phyloP scores from a whole-genome alignment of 1,140 invertebrate species.

The Conus betulinus region DNA sequence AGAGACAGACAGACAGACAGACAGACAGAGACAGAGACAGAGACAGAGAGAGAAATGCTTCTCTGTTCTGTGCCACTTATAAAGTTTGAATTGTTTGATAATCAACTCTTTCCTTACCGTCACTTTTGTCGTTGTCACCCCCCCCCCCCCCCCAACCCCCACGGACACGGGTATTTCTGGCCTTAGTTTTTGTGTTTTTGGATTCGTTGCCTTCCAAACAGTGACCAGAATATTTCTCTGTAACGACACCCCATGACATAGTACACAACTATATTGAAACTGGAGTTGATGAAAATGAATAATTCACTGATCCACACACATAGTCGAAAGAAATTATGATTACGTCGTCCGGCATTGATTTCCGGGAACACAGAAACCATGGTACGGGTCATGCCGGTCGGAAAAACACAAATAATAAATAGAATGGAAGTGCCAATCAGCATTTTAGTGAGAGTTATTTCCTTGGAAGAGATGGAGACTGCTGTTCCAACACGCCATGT shows the following conservation, averaged over 20 bases:
- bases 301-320: not conserved
- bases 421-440: not conserved
- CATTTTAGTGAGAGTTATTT: not conserved
- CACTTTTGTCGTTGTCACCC: too few relatives aligned
- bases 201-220: not conserved
- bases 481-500: not conserved
- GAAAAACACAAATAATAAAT: not conserved
- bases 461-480: not conserved
- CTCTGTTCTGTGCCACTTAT: too few relatives aligned
- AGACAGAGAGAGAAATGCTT: too few relatives aligned
- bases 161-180: too few relatives aligned
- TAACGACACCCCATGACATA: not conserved
- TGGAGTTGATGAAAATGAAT: not conserved
- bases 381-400: not conserved
- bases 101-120: too few relatives aligned
- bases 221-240: not conserved
- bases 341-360: not conserved
- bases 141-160: too few relatives aligned
- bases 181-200: too few relatives aligned
- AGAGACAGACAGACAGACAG: too few relatives aligned
- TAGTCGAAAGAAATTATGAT: not conserved
- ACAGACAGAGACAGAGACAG: too few relatives aligned
- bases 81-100: too few relatives aligned
- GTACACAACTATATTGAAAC: slow-evolving; percentile 9
- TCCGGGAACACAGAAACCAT: not conserved